Evolutionary conservation across 2,888 invertebrate genomes (phyloP), one percentile per base, ranked within the genome.

Genomic region (Acrobasis suavella): DNA sequence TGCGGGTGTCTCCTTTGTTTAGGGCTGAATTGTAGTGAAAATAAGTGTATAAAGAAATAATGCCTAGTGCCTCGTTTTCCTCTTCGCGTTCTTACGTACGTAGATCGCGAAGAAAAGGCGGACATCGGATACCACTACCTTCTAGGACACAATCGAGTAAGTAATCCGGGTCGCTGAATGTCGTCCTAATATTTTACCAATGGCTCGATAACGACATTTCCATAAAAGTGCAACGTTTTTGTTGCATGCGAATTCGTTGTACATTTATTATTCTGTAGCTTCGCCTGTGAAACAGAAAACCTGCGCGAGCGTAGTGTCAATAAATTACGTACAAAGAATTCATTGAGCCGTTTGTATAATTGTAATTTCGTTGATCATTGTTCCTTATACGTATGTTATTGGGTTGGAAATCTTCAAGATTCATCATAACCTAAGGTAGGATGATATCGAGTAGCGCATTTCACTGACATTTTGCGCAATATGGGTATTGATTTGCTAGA

Each of bases 61-160:
- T 97, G 97, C 97, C 97, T 94, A 97, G 97, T 95, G 97, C 97
- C 94, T 97, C 97, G 91, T 97, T 97, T 93, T 96, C 97, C 88
- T 96, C 97, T 93, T 96, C 97, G 92, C 96, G 97, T 94, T 96
- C 96, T 93, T 97, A 96, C 94, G 96, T 96, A 85, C 95, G 97
- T 92, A 95, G 97, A 93, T 97, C 97, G 89, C 95, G 97, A 88
- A 96, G 97, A 94, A 97, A 97, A 96, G 96, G 96, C 88, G 96
- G 96, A 81, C 97, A 97, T 93, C 95, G 97, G 87, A 96, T 96
- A 88, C 96, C 96, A 78, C 93, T 96, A 88, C 96, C 96, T 84
- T 96, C 96, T 81, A 94, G 96, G 92, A 96, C 96, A 85, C 95
- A 95, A 93, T 95, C 96, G 91, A 96, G 96, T 96, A 94, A 95